These are phyloP conservation scores for Amaurobius ferox DNA, from an alignment of 2,888 invertebrate species.

Conservation along the genomic window DNA sequence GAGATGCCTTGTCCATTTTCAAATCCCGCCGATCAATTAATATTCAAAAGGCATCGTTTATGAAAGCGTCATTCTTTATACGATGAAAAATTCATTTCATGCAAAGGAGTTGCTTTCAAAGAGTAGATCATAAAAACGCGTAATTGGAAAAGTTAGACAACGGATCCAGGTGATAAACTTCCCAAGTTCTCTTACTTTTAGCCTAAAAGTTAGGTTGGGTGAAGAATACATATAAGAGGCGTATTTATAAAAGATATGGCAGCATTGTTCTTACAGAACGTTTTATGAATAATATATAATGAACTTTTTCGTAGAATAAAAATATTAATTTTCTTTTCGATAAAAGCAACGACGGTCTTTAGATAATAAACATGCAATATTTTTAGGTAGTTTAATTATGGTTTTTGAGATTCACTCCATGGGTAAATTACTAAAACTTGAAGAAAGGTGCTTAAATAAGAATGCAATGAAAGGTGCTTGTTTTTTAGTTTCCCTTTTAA, in stretches of 20 bases:
- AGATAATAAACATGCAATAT: too few species aligned
- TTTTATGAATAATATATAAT: background rate
- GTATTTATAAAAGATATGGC: background rate
- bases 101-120: slow-evolving; percentile 22
- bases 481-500: too few species aligned
- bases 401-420: too few species aligned
- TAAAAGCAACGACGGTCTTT: too few species aligned
- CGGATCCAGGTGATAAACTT: background rate
- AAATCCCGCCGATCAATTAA: slow-evolving; percentile 28
- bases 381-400: too few species aligned
- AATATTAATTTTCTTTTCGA: too few species aligned
- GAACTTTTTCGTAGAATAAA: too few species aligned
- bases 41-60: slow-evolving; percentile 54
- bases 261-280: background rate
- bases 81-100: slow-evolving; percentile 60
- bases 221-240: background rate
- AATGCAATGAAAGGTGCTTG: too few species aligned
- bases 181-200: background rate
- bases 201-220: background rate
- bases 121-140: background rate
- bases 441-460: too few species aligned
- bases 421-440: too few species aligned
- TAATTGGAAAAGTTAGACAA: slow-evolving; percentile 11
- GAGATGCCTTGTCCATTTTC: background rate
- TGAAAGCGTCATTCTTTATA: slow-evolving; percentile 55